Evolutionary conservation across 2,797 vertebrate species (phyloP), one percentile per base, ranked within the genome.

Genomic region (Myotis vivesi): DNA sequence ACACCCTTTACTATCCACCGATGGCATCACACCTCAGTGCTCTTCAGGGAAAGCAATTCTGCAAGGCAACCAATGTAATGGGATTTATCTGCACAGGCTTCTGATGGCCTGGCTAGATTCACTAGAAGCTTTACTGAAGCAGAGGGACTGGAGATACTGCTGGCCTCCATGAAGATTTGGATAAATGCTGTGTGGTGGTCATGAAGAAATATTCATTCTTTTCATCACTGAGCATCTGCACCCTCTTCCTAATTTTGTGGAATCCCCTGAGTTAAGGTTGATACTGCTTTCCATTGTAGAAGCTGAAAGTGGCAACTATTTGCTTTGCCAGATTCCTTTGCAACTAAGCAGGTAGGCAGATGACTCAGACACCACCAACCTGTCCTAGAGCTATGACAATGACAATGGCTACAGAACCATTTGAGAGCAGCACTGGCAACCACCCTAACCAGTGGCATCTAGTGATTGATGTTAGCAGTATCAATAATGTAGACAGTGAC

Each of bases 171-270:
- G 51, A 33, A 87, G 38, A 77, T 69, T 22, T 90, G n/a, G 46
- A 5, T 83, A 55, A 30, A 7, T 55, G 16, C 28, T 17, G 0
- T 2, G 6, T 15, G 30, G 23, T 55, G 20, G 19, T 79, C 16
- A 30, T 30, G 33, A 86, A 64, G 71, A 44, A 64, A 66, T 33
- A 72, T 28, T 87, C 66, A 41, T 77, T 75, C 55, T 81, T 77
- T 73, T 44, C 69, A 46, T 88, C 23, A 16, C n/a, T 7, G 1
- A 41, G 49, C 64, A 62, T 76, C 41, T 46, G 62, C 68, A 30
- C 28, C 36, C 8, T 49, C 57, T 49, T 41, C 33, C 38, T 44
- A 73, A 44, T 46, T 66, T 53, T 64, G 33, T 75, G 76, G 77
- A 84, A 73, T 82, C 69, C 44, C 49, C 75, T 30, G 36, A 94